Conservation (phyloP, 2,888 invertebrate genomes). For the Vanessa cardui region DNA sequence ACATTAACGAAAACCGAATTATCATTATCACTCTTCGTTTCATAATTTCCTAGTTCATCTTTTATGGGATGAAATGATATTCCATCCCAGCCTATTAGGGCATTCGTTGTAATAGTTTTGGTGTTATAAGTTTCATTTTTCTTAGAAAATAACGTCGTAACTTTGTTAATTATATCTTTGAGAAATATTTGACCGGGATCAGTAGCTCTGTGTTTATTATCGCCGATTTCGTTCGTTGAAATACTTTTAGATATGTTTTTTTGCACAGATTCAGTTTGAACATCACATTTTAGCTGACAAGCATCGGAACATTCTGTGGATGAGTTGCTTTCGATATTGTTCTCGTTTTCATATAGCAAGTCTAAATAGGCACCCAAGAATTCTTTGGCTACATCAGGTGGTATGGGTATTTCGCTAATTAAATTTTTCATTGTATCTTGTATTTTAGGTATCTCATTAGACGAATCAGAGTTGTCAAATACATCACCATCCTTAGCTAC, state of each 20-base stretch:
- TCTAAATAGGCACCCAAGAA: constrained; percentile 64
- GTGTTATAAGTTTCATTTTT: constrained; percentile 29
- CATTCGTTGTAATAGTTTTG: constrained; percentile 37
- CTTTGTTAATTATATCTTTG: constrained; percentile 63
- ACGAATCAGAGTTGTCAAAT: constrained; percentile 53
- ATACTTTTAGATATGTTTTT: constrained; percentile 60
- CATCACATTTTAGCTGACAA: constrained; percentile 49
- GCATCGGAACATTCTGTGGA: constrained; percentile 51
- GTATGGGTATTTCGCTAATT: constrained; percentile 59
- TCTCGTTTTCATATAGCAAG: constrained; percentile 53
- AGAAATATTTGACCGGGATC: constrained; percentile 60
- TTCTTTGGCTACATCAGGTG: constrained; percentile 62
- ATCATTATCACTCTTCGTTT: constrained; percentile 41
- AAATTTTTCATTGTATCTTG: constrained; percentile 65
- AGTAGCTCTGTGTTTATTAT: constrained; percentile 35
- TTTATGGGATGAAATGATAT: constrained; percentile 35
- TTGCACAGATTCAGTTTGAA: constrained; percentile 57
- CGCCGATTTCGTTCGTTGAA: constrained; percentile 45
- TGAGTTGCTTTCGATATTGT: constrained; percentile 47
- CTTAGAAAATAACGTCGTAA: constrained; percentile 60
- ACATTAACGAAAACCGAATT: constrained; percentile 62
- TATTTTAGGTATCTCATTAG: constrained; percentile 58
- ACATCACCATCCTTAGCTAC: constrained; percentile 32
- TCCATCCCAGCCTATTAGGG: constrained; percentile 25
- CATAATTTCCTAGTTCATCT: constrained; percentile 49